Evolutionary conservation across 2,888 invertebrate species (phyloP).

Genomic region (Phengaris alcon): DNA sequence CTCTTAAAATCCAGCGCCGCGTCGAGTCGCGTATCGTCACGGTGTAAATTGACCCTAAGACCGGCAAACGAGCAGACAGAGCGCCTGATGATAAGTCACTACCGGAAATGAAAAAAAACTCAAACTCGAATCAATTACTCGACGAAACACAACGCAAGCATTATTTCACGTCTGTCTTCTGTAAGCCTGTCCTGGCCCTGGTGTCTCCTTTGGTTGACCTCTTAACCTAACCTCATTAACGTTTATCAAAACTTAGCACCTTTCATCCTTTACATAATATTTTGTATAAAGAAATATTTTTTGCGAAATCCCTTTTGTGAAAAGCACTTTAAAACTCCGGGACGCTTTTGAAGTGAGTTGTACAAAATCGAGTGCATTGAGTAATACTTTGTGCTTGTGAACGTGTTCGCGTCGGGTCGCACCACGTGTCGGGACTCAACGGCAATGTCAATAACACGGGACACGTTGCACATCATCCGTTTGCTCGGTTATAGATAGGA

Average conservation of each 20-base stretch:
- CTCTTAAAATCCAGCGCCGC: no score
- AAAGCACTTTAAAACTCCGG: background rate
- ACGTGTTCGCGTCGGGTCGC: conserved; percentile 4
- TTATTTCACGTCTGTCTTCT: no score
- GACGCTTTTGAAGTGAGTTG: background rate
- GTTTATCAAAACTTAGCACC: background rate
- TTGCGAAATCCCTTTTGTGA: conserved; percentile 7
- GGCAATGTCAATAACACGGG: conserved; percentile 14
- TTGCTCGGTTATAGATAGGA: background rate
- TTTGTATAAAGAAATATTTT: background rate
- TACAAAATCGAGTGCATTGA: background rate
- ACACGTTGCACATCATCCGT: background rate
- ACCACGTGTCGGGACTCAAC: conserved; percentile 8
- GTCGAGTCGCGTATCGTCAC: no score
- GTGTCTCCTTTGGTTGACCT: no score
- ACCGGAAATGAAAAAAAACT: no score
- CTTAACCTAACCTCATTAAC: no score
- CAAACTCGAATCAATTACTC: no score
- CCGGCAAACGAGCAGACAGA: no score
- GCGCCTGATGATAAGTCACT: no score
- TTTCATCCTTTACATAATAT: background rate
- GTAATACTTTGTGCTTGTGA: conserved; percentile 1
- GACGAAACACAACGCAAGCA: no score
- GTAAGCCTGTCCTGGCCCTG: no score
- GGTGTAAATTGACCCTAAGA: no score